Percentiles rank a stretch among this genome's conserved stretches.
These are phyloP conservation scores for fruit fly (Drosophila melanogaster) DNA, from an alignment of 1,140 invertebrate genomes.

Conservation along the genomic window DNA sequence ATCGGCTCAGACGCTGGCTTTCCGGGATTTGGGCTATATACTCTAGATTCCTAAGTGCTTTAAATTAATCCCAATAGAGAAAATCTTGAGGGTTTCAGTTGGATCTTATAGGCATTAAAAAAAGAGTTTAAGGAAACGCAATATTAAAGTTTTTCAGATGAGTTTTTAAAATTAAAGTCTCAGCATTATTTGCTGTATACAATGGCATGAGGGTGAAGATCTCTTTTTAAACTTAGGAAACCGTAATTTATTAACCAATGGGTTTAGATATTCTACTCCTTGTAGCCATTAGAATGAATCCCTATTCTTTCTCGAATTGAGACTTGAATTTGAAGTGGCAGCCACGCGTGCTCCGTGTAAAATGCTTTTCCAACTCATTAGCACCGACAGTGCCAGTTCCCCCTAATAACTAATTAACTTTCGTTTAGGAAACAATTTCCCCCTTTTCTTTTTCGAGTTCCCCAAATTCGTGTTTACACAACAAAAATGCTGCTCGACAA, in stretches of 20 bases:
- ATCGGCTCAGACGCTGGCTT: constrained; percentile 16
- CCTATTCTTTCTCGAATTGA: not conserved
- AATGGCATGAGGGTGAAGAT: too few species aligned
- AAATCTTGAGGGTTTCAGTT: not conserved
- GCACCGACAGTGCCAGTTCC: constrained; percentile 25
- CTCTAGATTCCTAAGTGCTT: not conserved
- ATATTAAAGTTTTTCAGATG: too few species aligned
- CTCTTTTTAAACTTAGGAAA: not conserved
- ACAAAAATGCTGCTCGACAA: constrained; percentile 72
- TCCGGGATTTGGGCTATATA: not conserved
- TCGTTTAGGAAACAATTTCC: constrained; percentile 67
- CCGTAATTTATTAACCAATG: not conserved
- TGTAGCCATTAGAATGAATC: too few species aligned
- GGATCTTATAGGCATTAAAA: too few species aligned
- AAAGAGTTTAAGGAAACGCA: too few species aligned
- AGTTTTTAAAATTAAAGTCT: too few species aligned
- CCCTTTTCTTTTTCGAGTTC: constrained; percentile 29
- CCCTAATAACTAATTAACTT: constrained; percentile 69
- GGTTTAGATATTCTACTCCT: too few species aligned
- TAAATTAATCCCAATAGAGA: not conserved
- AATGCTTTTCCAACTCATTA: constrained; percentile 73
- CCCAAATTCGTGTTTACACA: constrained; percentile 69
- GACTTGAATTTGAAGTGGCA: constrained; percentile 23
- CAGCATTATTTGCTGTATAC: too few species aligned
- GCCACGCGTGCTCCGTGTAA: constrained; percentile 51